Evolutionary conservation across 2,888 invertebrate genomes (phyloP), one percentile per base, ranked within the genome.

Genomic region (Acleris literana): DNA sequence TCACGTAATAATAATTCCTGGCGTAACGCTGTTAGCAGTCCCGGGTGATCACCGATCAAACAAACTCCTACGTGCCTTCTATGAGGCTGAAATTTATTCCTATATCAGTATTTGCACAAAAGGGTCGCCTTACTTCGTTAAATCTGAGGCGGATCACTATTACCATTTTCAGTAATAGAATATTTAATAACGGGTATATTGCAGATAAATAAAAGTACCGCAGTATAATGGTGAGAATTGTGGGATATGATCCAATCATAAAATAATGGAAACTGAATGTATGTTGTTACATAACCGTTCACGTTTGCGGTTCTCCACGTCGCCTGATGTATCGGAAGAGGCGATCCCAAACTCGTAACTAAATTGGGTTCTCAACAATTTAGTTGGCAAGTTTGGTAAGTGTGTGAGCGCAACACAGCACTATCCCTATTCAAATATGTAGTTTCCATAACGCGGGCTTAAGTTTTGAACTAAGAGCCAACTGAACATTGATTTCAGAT

Each of bases 211-310:
- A 9, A 20, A 55, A 22, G 39, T 55, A 22, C 7, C 39, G 6
- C 25, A 57, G 11, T 5, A 5, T 16, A 17, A 39, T 43, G 43
- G 49, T 63, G 22, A 51, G 46, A 61, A 55, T 20, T 22, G 44
- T 43, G 25, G 33, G 60, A 61, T 65, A 61, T 61, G 60, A 60
- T 46, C 60, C 60, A 52, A 61, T 61, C 60, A 25, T 43, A 43
- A 20, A 64, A 51, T 54, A 65, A 65, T 65, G 65, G 60, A 54
- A 44, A 52, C 43, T 55, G 44, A 55, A 65, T 60, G 51, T 46
- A 49, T 49, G 49, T 29, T 55, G 65, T 65, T 65, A 61, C 60
- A 55, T 60, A 65, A 61, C 60, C 51, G 56, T 44, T 65, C 51
- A 20, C 51, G 56, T 60, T 55, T 20, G 60, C 29, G 51, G 55